These are phyloP conservation scores for Ectemnius continuus DNA, from an alignment of 2,888 invertebrate species.

Conservation along the genomic window DNA sequence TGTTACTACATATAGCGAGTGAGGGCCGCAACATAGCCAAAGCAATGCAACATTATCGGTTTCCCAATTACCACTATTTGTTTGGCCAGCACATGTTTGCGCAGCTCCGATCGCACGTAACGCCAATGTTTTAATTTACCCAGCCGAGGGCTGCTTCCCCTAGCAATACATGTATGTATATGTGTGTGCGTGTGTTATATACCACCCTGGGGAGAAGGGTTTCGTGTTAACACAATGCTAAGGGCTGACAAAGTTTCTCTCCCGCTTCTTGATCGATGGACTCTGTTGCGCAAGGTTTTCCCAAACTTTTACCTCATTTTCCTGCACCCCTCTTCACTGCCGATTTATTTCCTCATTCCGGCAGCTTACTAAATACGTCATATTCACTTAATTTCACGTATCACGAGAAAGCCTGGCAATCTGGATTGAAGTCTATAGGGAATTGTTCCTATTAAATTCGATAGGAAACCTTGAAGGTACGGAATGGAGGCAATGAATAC, in stretches of 20 bases:
- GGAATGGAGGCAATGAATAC: too few species aligned
- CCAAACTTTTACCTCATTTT: neutral
- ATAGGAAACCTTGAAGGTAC: too few species aligned
- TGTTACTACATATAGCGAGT: constrained; percentile 13
- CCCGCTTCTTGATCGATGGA: constrained; percentile 4
- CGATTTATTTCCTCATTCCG: too few species aligned
- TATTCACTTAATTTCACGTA: too few species aligned
- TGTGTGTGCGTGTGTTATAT: neutral
- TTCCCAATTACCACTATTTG: constrained; percentile 31
- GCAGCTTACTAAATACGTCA: too few species aligned
- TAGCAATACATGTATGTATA: too few species aligned
- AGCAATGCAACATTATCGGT: constrained; percentile 10
- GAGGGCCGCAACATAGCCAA: neutral
- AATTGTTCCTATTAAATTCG: too few species aligned
- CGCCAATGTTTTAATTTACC: constrained; percentile 16
- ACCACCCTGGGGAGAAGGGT: constrained; percentile 5
- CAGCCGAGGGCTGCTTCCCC: neutral
- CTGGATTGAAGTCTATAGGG: too few species aligned
- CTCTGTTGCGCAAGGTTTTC: neutral
- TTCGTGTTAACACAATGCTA: constrained; percentile 6
- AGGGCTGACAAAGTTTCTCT: constrained; percentile 4
- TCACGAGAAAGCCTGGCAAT: too few species aligned
- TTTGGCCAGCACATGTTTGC: constrained; percentile 10
- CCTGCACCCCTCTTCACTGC: neutral
- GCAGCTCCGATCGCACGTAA: neutral